Conservation (phyloP, 2,888 invertebrate species). For the Dexiosoma caninum region DNA sequence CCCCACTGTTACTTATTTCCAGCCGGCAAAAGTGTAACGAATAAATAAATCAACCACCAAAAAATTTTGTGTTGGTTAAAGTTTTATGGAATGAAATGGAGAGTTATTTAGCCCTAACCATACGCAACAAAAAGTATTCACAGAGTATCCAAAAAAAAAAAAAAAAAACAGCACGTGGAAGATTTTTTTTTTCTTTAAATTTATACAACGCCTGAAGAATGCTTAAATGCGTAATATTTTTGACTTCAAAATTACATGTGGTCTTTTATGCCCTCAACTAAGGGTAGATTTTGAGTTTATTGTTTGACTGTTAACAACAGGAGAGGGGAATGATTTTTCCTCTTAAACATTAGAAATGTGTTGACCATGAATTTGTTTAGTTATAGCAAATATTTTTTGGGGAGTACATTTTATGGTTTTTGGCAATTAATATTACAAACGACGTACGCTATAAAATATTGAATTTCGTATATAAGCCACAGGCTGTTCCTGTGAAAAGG, state of each 20-base stretch:
- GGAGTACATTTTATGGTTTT: conserved; percentile 10
- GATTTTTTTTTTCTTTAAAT: not conserved
- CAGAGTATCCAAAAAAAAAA: not conserved
- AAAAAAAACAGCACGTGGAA: not conserved
- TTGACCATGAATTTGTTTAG: conserved; percentile 35
- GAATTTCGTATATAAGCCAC: too few relatives aligned
- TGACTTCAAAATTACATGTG: conserved; percentile 4
- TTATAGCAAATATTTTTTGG: not conserved
- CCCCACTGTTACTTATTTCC: not conserved
- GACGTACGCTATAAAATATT: conserved; percentile 1
- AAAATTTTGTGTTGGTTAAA: conserved; percentile 26
- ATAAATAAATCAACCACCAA: conserved; percentile 57
- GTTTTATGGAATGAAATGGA: conserved; percentile 2
- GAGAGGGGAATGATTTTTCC: not conserved
- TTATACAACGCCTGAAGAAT: not conserved
- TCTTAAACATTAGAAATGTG: not conserved
- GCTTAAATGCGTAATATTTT: conserved; percentile 35
- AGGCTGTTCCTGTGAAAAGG: too few relatives aligned
- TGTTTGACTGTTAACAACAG: not conserved
- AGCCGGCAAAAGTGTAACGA: conserved; percentile 12
- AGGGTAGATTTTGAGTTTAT: conserved; percentile 8
- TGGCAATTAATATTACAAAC: conserved; percentile 6
- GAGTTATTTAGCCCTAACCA: conserved; percentile 47
- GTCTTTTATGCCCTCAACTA: not conserved
- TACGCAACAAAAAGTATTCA: conserved; percentile 55